Base-by-base conservation (phyloP, 2,113 vertebrate genomes). In the Argyrosomus japonicus region DNA sequence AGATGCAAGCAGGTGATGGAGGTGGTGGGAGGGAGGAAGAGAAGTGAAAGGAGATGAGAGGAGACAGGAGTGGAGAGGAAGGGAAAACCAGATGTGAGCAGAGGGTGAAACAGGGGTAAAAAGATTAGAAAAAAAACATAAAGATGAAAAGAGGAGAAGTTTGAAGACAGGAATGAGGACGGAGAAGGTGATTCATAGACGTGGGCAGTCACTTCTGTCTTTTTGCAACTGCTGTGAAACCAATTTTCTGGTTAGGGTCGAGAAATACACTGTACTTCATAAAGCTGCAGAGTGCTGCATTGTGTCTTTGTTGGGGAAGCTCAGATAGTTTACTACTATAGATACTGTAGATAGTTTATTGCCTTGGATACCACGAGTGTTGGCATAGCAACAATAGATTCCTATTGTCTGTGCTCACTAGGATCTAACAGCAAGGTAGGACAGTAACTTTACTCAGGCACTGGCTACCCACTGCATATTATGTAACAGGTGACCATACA, bases 301-400 rank as follows among this genome's bases (percentile, higher is more conserved):
- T 87, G 84, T 87, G 86, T 89, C 86, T 88, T 83, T 93, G 89
- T 87, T 83, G 81, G 81, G 63, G 79, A 77, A 6, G 54, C 69
- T 82, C 77, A 68, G 70, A 79, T 87, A 83, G 79, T 87, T 86
- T 85, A 88, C 68, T 79, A 73, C 78, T 77, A 81, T 79, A 85
- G 86, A 87, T 88, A 79, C 86, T 86, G 71, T 77, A 76, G 83
- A 91, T 91, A 53, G 70, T 91, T 89, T 90, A 89, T 85, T 89
- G 75, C 83, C 75, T 85, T 88, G 68, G 77, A 89, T 81, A 86
- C 89, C 77, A 79, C 73, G 78, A 53, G 64, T 79, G 90, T 88
- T 92, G 86, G 88, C 87, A 88, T 86, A 77, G 83, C 90, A 91
- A 87, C 90, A 86, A 90, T 87, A 89, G 87, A 83, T 84, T 84